Percentiles rank a stretch among this genome's conserved stretches.
Evolutionary conservation across 2,113 vertebrate species (phyloP).

Genomic region (Pterocles orientalis): DNA sequence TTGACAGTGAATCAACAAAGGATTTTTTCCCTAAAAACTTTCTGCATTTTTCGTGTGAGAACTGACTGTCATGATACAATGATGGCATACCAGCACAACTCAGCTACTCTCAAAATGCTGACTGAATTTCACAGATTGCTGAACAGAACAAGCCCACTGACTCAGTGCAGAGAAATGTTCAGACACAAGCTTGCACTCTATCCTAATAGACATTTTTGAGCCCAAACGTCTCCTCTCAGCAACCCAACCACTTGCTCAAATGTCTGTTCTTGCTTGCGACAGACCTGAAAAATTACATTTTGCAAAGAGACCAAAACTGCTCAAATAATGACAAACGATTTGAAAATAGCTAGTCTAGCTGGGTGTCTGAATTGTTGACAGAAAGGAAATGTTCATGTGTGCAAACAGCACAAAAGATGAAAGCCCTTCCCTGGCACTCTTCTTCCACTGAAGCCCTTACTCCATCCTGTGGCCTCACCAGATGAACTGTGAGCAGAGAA

Average conservation of each 20-base stretch:
- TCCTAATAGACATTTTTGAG: neutral
- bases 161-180: neutral
- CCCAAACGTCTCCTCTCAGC: neutral
- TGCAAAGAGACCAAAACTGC: neutral
- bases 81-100: neutral
- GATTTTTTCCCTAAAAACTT: neutral
- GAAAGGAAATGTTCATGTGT: conserved; percentile 20
- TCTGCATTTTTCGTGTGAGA: neutral
- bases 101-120: neutral
- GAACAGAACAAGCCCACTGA: neutral
- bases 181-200: neutral
- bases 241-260: neutral
- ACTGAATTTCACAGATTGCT: neutral
- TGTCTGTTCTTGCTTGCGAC: neutral
- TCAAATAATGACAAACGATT: conserved; percentile 8
- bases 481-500: neutral
- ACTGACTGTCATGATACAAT: neutral
- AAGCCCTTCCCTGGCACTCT: neutral
- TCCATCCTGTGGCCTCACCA: neutral
- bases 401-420: neutral
- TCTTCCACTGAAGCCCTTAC: neutral
- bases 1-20: neutral
- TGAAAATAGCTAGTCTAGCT: neutral
- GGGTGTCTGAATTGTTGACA: neutral
- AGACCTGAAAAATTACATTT: neutral